Conservation (phyloP, 2,888 invertebrate genomes). For the Drosophila niveifrons region DNA sequence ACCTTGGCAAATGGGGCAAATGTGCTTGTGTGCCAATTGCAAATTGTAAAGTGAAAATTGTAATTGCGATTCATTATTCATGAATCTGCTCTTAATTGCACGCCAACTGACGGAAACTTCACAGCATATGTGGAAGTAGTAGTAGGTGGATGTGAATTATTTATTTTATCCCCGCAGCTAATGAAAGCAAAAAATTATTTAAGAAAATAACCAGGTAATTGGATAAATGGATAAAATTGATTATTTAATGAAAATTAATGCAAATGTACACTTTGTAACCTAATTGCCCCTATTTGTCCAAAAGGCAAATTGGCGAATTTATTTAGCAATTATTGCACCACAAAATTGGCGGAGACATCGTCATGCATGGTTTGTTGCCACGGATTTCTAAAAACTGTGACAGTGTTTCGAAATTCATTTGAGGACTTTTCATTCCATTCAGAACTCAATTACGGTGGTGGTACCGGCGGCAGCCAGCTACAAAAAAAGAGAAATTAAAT, state of each 20-base stretch:
- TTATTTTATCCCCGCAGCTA: constrained; percentile 5
- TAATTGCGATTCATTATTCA: constrained; percentile 40
- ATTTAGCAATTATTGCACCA: constrained; percentile 19
- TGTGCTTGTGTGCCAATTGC: constrained; percentile 15
- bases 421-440: constrained; percentile 33
- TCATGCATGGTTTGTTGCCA: constrained; percentile 1
- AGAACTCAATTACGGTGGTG: constrained; percentile 71
- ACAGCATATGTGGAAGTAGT: not conserved
- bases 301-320: constrained; percentile 6
- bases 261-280: constrained; percentile 9
- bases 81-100: constrained; percentile 18
- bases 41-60: constrained; percentile 22
- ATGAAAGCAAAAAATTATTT: constrained; percentile 6
- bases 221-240: constrained; percentile 26
- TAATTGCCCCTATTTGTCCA: constrained; percentile 36
- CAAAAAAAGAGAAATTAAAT: not conserved
- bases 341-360: constrained; percentile 12
- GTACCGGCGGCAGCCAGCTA: constrained; percentile 1
- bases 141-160: not conserved
- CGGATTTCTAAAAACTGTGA: constrained; percentile 3
- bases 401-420: constrained; percentile 22
- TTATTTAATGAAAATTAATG: constrained; percentile 49
- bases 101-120: constrained; percentile 7
- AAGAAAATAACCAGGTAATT: constrained; percentile 25
- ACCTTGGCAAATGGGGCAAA: constrained; percentile 11